Base-by-base conservation (phyloP, 2,113 vertebrate species). In the Ahaetulla prasina region DNA sequence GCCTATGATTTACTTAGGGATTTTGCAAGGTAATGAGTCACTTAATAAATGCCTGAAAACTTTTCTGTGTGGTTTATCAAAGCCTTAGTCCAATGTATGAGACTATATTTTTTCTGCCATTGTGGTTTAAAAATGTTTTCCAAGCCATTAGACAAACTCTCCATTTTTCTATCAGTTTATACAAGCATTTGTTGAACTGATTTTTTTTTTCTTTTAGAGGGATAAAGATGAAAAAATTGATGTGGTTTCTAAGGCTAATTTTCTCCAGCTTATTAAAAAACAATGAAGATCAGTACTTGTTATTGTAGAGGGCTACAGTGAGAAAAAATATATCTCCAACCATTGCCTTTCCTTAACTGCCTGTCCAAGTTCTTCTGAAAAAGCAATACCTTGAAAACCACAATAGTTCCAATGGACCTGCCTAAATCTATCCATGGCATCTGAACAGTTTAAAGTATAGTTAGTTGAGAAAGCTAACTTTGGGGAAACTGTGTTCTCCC, bases 1-100 rank as follows among this genome's bases (percentile, higher is more conserved):
- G 91, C 45, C 47, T 96, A 45, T 96, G 94, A 95, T 96, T 95
- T 95, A 87, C 93, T 95, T 91, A 90, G 93, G 93, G 93, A 94
- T 96, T 96, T 95, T 95, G 93, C 93, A 87, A 88, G 0, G 0
- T 92, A 94, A 96, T 92, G 88, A 95, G 93, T 45, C 94, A 86
- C 68, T 94, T 93, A 96, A 97, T 94, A 88, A 27, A 85, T 85
- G 88, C n/a, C 86, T 54, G 74, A 84, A 95, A 96, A 95, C 50
- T 20, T 95, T 95, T 91, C 84, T 89, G 25, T 95, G 96, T 94
- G 94, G 93, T 57, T 96, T 96, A 92, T 94, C 94, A 94, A 93
- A 95, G 68, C 18, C 90, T 39, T 39, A 85, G 91, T 88, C 27
- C 94, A 86, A 0, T 0, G 91, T 85, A 85, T 60, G 53, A 89